These are phyloP conservation scores for Acleris emargana DNA, from an alignment of 2,888 invertebrate species.

Conservation along the genomic window DNA sequence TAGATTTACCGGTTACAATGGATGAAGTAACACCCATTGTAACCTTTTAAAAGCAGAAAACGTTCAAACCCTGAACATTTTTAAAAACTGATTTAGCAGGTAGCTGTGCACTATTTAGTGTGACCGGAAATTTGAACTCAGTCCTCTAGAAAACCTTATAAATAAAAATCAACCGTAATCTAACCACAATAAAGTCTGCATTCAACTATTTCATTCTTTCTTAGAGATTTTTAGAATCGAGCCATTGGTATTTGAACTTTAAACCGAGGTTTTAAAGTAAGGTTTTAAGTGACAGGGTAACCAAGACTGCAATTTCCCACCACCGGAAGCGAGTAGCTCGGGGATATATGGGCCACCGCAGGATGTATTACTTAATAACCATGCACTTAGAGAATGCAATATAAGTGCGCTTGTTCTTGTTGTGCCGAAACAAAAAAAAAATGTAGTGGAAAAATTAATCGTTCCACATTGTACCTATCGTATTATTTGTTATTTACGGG, in stretches of 20 bases:
- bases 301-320: slow-evolving; percentile 29
- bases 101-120: slow-evolving; percentile 9
- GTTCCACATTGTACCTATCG: too few relatives aligned
- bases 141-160: background rate
- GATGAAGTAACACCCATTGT: too few relatives aligned
- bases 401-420: background rate
- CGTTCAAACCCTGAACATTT: background rate
- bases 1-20: too few relatives aligned
- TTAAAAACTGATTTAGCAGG: slow-evolving; percentile 5
- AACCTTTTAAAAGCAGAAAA: background rate
- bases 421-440: too few relatives aligned
- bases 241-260: slow-evolving; percentile 3
- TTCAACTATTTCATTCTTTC: background rate
- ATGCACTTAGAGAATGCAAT: slow-evolving; percentile 18
- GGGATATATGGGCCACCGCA: slow-evolving; percentile 23
- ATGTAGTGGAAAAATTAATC: too few relatives aligned
- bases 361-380: slow-evolving; percentile 28
- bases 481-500: too few relatives aligned
- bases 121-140: slow-evolving; percentile 24
- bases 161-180: background rate
- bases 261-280: slow-evolving; percentile 3
- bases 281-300: slow-evolving; percentile 7
- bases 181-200: background rate
- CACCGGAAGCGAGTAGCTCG: slow-evolving; percentile 14
- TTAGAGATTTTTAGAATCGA: background rate